Percentiles rank a stretch among this genome's conserved stretches.
Conservation (phyloP, 1,140 invertebrate genomes). For the Aphelenchoides fujianensis region DNA sequence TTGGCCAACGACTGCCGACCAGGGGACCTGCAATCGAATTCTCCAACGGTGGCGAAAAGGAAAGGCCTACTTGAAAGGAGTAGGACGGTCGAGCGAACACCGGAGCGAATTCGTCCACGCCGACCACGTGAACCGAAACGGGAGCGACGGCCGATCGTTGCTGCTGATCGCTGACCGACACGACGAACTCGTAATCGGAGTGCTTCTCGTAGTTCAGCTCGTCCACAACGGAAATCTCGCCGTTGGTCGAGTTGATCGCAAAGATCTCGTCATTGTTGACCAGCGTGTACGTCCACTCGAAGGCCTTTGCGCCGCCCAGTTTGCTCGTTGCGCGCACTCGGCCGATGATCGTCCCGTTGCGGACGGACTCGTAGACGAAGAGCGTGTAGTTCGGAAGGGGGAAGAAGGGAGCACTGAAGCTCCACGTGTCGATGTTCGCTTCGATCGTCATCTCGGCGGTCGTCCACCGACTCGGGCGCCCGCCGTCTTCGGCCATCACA, state of each 20-base stretch:
- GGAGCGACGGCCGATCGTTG: slow-evolving; percentile 47
- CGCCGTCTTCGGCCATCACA: slow-evolving; percentile 24
- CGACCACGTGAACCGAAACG: slow-evolving; percentile 41
- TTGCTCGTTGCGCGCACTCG: slow-evolving; percentile 27
- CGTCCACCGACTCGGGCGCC: slow-evolving; percentile 23
- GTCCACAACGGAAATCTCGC: slow-evolving; percentile 27
- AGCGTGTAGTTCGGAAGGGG: slow-evolving; percentile 26
- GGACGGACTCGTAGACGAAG: slow-evolving; percentile 34
- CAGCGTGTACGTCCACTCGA: slow-evolving; percentile 28
- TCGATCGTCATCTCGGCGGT: slow-evolving; percentile 17
- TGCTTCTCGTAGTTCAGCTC: slow-evolving; percentile 34
- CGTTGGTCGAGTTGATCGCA: slow-evolving; percentile 49
- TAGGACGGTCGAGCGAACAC: slow-evolving; percentile 49
- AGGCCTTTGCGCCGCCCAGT: neutral
- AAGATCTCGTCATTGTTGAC: slow-evolving; percentile 51
- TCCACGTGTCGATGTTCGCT: slow-evolving; percentile 29
- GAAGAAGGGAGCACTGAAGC: slow-evolving; percentile 31
- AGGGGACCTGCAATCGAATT: slow-evolving; percentile 46
- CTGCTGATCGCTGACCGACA: slow-evolving; percentile 41
- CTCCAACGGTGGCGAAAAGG: neutral
- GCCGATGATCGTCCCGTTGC: slow-evolving; percentile 20
- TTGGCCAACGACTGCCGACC: slow-evolving; percentile 32
- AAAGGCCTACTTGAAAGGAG: slow-evolving; percentile 48
- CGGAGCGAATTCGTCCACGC: slow-evolving; percentile 58
- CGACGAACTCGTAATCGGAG: slow-evolving; percentile 34